These are phyloP conservation scores for Mechanitis messenoides DNA, from an alignment of 2,888 invertebrate genomes.

Conservation along the genomic window DNA sequence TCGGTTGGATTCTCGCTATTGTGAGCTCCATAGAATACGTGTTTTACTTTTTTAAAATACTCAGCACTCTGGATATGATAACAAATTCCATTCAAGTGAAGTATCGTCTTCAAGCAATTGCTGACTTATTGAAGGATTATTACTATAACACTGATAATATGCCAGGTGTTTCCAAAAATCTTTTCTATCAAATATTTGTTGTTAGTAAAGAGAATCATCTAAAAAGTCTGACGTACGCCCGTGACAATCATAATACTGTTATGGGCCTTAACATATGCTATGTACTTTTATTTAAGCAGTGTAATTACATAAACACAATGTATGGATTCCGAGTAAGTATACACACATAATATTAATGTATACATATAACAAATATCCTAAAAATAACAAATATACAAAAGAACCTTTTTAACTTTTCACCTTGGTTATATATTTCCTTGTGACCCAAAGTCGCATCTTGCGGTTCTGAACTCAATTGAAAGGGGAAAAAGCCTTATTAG, in stretches of 20 bases:
- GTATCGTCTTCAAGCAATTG: slow-evolving; percentile 25
- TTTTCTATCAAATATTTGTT: slow-evolving; percentile 5
- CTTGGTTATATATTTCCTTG: no score
- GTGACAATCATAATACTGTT: slow-evolving; percentile 15
- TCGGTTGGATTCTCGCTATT: slow-evolving; percentile 11
- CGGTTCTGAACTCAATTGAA: no score
- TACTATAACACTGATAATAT: slow-evolving; percentile 11
- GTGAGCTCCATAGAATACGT: slow-evolving; percentile 20
- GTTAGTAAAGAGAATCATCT: slow-evolving; percentile 7
- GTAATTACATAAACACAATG: slow-evolving; percentile 26
- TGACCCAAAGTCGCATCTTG: no score
- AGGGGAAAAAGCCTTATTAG: no score
- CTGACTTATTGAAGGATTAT: slow-evolving; percentile 23
- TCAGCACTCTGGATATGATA: slow-evolving; percentile 24
- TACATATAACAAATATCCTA: no score
- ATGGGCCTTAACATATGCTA: slow-evolving; percentile 25
- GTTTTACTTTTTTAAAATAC: slow-evolving; percentile 16
- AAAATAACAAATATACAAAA: no score
- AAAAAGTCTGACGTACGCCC: slow-evolving; percentile 18
- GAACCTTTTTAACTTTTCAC: no score
- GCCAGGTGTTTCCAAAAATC: slow-evolving; percentile 10
- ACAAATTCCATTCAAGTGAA: slow-evolving; percentile 26
- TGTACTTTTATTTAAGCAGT: slow-evolving; percentile 27
- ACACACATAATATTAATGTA: no score
- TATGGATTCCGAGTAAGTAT: slow-evolving; percentile 28